Evolutionary conservation across 2,888 invertebrate species (phyloP).

Genomic region (Drosophila emarginata): DNA sequence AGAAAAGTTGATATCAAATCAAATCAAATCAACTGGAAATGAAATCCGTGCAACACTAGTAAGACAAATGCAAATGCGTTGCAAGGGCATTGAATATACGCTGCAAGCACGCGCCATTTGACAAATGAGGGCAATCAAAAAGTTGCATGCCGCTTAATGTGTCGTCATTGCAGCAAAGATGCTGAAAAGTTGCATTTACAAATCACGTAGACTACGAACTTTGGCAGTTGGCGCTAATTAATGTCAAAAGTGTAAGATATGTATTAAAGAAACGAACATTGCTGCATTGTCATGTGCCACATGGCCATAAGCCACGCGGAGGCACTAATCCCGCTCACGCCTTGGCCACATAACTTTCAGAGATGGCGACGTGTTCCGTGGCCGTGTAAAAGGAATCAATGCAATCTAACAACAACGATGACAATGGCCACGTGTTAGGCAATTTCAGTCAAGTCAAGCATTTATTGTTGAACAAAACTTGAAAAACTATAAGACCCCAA

Average conservation of each 20-base stretch:
- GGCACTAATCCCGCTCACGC: conserved; percentile 58
- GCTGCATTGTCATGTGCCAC: conserved; percentile 8
- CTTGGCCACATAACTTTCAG: conserved; percentile 55
- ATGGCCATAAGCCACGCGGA: conserved; percentile 39
- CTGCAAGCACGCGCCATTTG: conserved; percentile 56
- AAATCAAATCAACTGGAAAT: conserved; percentile 38
- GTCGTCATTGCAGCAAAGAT: conserved; percentile 12
- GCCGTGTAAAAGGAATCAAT: conserved; percentile 43
- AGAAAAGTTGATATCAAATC: conserved; percentile 30
- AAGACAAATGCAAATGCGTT: conserved; percentile 38
- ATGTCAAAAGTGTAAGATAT: conserved; percentile 58
- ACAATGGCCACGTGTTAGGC: conserved; percentile 45
- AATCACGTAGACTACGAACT: conserved; percentile 58
- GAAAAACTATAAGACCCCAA: conserved; percentile 44
- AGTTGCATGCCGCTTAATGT: conserved; percentile 42
- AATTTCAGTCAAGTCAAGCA: conserved; percentile 27
- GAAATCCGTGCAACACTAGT: conserved; percentile 16
- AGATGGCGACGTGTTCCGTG: conserved; percentile 15
- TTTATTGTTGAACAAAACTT: conserved; percentile 49
- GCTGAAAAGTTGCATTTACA: conserved; percentile 38
- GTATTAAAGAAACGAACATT: conserved; percentile 33
- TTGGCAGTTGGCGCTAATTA: conserved; percentile 61
- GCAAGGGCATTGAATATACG: conserved; percentile 26
- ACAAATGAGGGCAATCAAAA: conserved; percentile 66
- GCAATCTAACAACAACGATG: conserved; percentile 24